Evolutionary conservation across 2,888 invertebrate species (phyloP).

Genomic region (Aphodius granarius): DNA sequence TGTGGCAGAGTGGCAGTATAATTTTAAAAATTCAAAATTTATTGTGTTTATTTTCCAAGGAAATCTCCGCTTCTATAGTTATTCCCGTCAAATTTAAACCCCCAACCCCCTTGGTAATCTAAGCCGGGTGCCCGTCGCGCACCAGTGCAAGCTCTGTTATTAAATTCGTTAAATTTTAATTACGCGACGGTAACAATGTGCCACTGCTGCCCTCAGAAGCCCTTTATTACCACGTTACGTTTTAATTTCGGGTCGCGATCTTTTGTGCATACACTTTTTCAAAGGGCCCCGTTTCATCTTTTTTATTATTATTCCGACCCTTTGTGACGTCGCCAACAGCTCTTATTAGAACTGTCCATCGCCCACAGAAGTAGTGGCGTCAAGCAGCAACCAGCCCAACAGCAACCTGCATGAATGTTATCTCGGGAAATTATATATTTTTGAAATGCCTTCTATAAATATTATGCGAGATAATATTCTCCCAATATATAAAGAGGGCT

Average conservation of each 20-base stretch:
- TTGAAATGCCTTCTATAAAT: no score
- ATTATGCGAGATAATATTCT: no score
- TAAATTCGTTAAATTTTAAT: constrained; percentile 34
- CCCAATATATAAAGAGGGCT: no score
- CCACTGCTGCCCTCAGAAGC: neutral
- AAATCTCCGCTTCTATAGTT: neutral
- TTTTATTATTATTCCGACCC: neutral
- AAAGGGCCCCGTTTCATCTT: neutral
- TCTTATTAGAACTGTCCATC: neutral
- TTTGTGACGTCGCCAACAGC: neutral
- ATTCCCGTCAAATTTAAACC: no score
- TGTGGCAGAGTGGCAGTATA: no score
- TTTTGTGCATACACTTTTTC: neutral
- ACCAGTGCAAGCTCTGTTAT: constrained; percentile 21
- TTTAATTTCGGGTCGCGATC: neutral
- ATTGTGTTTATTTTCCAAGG: neutral
- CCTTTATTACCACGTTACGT: neutral
- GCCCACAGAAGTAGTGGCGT: no score
- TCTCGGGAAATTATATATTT: no score
- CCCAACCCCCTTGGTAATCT: neutral
- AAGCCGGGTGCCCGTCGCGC: neutral
- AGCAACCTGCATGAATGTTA: no score
- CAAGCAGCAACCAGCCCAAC: no score
- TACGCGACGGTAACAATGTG: constrained; percentile 13
- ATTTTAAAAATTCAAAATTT: no score